Evolutionary conservation across 2,888 invertebrate species (phyloP), one percentile per base, ranked within the genome.

Genomic region (Gisinianus flammeolus): DNA sequence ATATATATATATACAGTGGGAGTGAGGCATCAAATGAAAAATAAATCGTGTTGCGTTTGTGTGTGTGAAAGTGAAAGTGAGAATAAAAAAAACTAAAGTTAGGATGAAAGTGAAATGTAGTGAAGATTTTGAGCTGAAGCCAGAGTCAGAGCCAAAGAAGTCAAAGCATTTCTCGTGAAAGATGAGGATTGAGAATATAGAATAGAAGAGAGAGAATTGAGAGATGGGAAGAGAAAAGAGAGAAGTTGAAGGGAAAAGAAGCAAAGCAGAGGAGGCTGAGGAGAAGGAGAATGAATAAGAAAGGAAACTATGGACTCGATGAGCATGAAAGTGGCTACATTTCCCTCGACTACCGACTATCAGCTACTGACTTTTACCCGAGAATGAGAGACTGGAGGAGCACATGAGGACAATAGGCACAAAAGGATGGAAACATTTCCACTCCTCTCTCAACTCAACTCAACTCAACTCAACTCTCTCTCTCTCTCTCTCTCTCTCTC

Each of bases 201-300:
- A n/a, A n/a, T n/a, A n/a, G n/a, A n/a, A n/a, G 64, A 67, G 31
- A 31, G 67, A 67, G 19, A 67, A 31, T 26, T 10, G 66, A 66
- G 66, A 66, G 66, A 26, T 22, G 31, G 67, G 68, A 68, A 22
- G 22, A 12, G 3, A 19, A 68, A 16, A 68, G 35, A 68, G 35
- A 33, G 19, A 30, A 67, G 26, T 26, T 30, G 30, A 67, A n/a
- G 31, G n/a, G n/a, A n/a, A n/a, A n/a, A n/a, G n/a, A n/a, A n/a
- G n/a, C n/a, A n/a, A 67, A 16, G 31, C 28, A 12, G 12, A 28
- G 67, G 31, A n/a, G 19, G 67, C 2, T n/a, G n/a, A n/a, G n/a
- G n/a, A n/a, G n/a, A n/a, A n/a, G n/a, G n/a, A n/a, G n/a, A n/a
- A n/a, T n/a, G n/a, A n/a, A n/a, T n/a, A n/a, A n/a, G n/a, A n/a